Evolutionary conservation across 2,113 vertebrate species (phyloP), one percentile per base, ranked within the genome.

Genomic region (Centropristis striata): DNA sequence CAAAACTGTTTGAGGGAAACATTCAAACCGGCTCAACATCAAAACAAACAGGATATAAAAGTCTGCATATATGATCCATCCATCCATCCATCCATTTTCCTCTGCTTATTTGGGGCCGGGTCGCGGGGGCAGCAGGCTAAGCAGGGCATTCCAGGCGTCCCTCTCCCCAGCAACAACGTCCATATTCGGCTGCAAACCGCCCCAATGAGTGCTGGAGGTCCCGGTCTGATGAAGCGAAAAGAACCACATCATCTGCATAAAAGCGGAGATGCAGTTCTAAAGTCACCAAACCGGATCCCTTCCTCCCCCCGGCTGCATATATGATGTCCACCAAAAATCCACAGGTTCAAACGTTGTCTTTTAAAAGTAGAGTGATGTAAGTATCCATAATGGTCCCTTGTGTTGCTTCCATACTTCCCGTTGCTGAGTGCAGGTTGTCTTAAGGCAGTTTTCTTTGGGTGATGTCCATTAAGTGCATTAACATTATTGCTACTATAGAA

Each of bases 391-490:
- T 77, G 71, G 79, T 84, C 84, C 80, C 58, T 81, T 21, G 47
- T 70, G 49, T 58, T 46, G 71, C 63, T 66, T 81, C 55, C 59
- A 78, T 27, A 70, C 59, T 67, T 55, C 79, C 47, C 57, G 7
- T 58, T 68, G 76, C 71, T 50, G 39, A 80, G 66, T 59, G 54
- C 75, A 66, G 80, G 80, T 71, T 28, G 53, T 75, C 55, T 83
- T 85, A 90, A 92, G 86, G 86, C 90, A 71, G 66, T 59, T 87
- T 71, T 89, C 69, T 89, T 88, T 89, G 86, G 87, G 83, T 80
- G 83, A 80, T 67, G 65, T 90, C 71, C 82, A 70, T 87, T 84
- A 92, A 92, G 92, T 92, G 90, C 91, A 90, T 90, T 84, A 83
- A 80, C 64, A 80, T 85, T 81, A 84, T 86, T 87, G 85, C 81